Base-by-base conservation (phyloP, 2,797 vertebrate genomes). In the Anisognathus igniventris region DNA sequence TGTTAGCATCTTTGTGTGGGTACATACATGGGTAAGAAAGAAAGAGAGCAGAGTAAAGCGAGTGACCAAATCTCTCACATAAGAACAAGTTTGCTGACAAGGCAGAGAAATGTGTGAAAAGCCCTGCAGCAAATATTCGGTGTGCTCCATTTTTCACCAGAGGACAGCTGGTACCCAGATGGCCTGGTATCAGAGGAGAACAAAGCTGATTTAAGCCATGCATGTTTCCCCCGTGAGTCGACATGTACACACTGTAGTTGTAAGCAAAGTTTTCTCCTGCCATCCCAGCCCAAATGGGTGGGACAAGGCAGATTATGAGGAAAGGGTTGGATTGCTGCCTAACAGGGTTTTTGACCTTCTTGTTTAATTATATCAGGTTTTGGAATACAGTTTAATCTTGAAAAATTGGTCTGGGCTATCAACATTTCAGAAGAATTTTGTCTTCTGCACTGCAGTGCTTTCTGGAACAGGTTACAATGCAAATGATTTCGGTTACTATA, bases 41-140 rank as follows among this genome's bases (percentile, higher is more conserved):
- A 53, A 66, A 66, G 44, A 86, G 51, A 84, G 24, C 15, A 45
- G 82, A 51, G 27, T 53, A 39, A 92, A 33, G 11, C 5, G 53
- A 66, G 67, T 0, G 48, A 64, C 56, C 47, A 76, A 67, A 81
- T 35, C 20, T 80, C 53, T 82, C 48, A 22, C 7, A 13, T 86
- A 90, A 60, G 67, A 84, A 85, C 64, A 90, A 87, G 90, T 88
- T 95, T 96, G 91, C 86, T 95, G 83, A 96, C 86, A 96, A 88
- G 90, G 67, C 80, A 89, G 31, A 73, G 88, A 76, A 92, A 92
- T 24, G 86, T 82, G 77, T 92, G 88, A 91, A 93, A 92, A 92
- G 44, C 57, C 80, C 76, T 3, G 1, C 74, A 79, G 86, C 86
- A 95, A 90, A 57, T 8, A 31, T 45, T 75, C 14, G 25, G 10